Conservation (phyloP, 2,888 invertebrate species). For the Abscondita cerata region DNA sequence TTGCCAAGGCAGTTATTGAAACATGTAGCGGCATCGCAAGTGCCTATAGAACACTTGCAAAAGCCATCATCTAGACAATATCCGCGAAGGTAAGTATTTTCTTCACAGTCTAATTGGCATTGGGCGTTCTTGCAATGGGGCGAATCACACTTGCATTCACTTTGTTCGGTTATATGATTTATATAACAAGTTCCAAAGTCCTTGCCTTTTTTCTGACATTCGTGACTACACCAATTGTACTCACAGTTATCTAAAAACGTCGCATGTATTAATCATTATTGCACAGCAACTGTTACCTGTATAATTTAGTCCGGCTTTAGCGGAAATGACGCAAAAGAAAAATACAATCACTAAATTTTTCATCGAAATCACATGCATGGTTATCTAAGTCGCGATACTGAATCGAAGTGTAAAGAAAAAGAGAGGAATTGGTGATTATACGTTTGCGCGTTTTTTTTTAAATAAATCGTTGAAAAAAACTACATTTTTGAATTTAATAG, state of each 20-base stretch:
- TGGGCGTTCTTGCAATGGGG: neutral
- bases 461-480: too few species aligned
- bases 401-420: too few species aligned
- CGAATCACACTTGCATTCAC: neutral
- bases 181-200: neutral
- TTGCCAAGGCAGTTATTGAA: neutral
- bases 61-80: neutral
- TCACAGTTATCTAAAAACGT: neutral
- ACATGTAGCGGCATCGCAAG: neutral
- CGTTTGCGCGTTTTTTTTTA: too few species aligned
- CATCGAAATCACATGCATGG: neutral
- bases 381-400: too few species aligned
- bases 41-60: neutral
- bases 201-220: neutral
- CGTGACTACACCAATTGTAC: constrained; percentile 1
- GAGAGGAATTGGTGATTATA: too few species aligned
- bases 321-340: neutral
- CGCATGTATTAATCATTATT: neutral
- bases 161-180: neutral
- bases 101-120: neutral
- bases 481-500: too few species aligned
- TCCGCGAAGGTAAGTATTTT: neutral
- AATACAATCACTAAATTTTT: neutral
- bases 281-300: neutral
- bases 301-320: neutral